These are phyloP conservation scores for Lepus timidus DNA, from an alignment of 2,113 vertebrate genomes.

Conservation along the genomic window DNA sequence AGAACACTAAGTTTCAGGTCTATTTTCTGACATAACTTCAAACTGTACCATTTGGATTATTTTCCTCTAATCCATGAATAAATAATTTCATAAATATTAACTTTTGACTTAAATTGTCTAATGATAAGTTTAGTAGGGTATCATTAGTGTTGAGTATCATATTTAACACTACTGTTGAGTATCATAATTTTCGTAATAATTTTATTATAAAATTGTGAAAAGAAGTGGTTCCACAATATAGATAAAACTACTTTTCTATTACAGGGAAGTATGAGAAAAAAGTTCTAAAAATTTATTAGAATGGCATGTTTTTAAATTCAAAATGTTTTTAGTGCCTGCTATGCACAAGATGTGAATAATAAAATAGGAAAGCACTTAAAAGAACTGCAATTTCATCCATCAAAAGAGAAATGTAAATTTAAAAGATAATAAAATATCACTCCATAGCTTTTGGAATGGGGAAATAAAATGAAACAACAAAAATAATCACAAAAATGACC, in stretches of 20 bases:
- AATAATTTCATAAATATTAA: background rate
- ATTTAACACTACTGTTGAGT: background rate
- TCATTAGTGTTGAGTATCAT: background rate
- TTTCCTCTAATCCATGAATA: slow-evolving; percentile 26
- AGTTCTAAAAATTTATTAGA: background rate
- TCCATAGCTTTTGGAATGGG: background rate
- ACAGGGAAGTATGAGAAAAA: background rate
- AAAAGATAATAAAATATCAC: background rate
- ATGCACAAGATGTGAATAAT: background rate
- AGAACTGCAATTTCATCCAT: background rate
- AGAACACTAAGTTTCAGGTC: background rate
- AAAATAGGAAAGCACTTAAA: background rate
- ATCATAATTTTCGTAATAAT: background rate
- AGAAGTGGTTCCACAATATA: background rate
- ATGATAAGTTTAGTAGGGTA: background rate
- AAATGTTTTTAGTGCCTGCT: background rate
- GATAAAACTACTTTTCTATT: background rate
- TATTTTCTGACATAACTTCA: background rate
- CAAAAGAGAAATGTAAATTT: background rate
- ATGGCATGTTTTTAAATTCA: background rate
- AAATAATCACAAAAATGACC: background rate
- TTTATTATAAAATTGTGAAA: slow-evolving; percentile 9
- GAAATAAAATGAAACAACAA: background rate
- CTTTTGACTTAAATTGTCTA: background rate
- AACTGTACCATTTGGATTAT: background rate